These are phyloP conservation scores for Yponomeuta evonymella DNA, from an alignment of 2,888 invertebrate genomes.

Conservation along the genomic window DNA sequence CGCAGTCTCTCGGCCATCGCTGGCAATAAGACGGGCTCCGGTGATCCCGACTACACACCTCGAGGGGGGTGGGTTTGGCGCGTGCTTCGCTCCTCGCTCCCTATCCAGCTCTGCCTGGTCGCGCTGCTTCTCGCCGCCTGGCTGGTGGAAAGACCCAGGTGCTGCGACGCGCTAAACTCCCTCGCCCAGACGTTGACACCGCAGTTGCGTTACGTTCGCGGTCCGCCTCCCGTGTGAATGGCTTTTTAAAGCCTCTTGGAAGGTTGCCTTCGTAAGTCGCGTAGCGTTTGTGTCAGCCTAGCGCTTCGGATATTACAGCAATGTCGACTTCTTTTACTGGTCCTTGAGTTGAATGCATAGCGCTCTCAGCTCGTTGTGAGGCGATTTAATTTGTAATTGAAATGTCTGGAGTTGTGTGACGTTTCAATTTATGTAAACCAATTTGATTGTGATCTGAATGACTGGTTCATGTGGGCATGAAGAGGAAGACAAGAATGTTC, in stretches of 20 bases:
- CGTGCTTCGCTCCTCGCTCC: constrained; percentile 84
- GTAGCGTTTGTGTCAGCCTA: not conserved
- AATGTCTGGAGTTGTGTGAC: too few species aligned
- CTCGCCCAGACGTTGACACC: constrained; percentile 86
- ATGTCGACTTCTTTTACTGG: not conserved
- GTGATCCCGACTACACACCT: constrained; percentile 75
- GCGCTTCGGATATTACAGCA: not conserved
- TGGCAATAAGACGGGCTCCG: constrained; percentile 70
- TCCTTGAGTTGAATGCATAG: not conserved
- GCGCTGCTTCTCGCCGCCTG: constrained; percentile 85
- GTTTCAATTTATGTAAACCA: too few species aligned
- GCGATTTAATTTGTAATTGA: not conserved
- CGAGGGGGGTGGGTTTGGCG: constrained; percentile 82
- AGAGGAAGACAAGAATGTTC: too few species aligned
- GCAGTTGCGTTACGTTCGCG: constrained; percentile 87
- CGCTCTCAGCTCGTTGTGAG: not conserved
- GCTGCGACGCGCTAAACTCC: constrained; percentile 87
- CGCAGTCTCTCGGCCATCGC: constrained; percentile 26
- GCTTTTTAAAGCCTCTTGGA: constrained; percentile 16
- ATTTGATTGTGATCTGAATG: too few species aligned
- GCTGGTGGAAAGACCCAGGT: constrained; percentile 84
- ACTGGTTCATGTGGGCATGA: too few species aligned
- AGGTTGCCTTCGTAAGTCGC: not conserved
- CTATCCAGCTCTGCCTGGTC: constrained; percentile 84
- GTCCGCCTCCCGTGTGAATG: constrained; percentile 85